phyloP scores from a whole-genome alignment of 2,797 vertebrate genomes.

The Ptychobarbus kaznakovi region DNA sequence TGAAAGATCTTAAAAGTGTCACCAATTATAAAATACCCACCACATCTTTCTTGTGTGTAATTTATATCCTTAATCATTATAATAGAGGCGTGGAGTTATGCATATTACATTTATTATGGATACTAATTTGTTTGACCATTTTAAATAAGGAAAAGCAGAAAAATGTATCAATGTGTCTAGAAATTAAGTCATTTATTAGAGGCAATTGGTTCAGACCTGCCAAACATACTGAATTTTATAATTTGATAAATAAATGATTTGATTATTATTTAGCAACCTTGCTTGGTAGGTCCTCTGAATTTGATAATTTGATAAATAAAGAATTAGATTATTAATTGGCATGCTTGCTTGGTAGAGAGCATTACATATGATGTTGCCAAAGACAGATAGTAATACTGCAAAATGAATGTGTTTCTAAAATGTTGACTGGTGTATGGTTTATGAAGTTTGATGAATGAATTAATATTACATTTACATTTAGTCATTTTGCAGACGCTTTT shows the following conservation, averaged over 20 bases:
- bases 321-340: not conserved
- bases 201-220: not conserved
- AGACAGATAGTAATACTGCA: not conserved
- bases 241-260: no score
- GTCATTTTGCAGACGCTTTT: no score
- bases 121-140: not conserved
- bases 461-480: no score
- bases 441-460: not conserved
- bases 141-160: not conserved
- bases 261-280: no score
- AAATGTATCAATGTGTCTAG: not conserved
- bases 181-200: not conserved
- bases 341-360: not conserved
- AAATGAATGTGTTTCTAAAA: not conserved
- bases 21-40: not conserved
- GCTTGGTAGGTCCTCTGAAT: not conserved
- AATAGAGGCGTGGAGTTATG: not conserved
- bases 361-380: not conserved
- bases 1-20: not conserved
- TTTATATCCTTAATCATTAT: constrained; percentile 1
- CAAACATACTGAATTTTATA: not conserved
- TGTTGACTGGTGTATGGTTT: not conserved
- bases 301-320: not conserved
- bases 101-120: not conserved
- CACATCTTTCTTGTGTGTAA: not conserved